Evolutionary conservation across 1,140 invertebrate genomes (phyloP).

Genomic region (Belonocnema kinseyi): DNA sequence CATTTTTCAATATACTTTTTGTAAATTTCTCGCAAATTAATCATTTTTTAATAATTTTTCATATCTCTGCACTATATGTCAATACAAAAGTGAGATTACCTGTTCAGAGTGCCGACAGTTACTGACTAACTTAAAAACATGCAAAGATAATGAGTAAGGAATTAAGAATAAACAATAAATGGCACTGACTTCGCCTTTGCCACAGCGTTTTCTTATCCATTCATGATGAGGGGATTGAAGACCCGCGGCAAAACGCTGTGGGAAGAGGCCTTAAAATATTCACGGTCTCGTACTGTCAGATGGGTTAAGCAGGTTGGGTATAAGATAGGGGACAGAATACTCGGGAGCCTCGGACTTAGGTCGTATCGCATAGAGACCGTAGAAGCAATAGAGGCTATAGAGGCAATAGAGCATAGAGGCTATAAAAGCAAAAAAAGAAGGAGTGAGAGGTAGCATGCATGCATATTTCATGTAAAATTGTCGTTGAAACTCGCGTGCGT

Average conservation of each 20-base stretch:
- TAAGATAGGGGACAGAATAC: slow-evolving; percentile 10
- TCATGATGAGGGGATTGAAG: slow-evolving; percentile 21
- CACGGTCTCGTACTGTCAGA: slow-evolving; percentile 34
- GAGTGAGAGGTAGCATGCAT: neutral
- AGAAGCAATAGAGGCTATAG: neutral
- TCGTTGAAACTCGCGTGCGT: slow-evolving; percentile 1
- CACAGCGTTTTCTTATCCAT: slow-evolving; percentile 31
- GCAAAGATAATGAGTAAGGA: slow-evolving; percentile 1
- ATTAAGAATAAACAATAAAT: slow-evolving; percentile 18
- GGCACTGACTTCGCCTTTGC: neutral
- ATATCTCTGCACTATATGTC: too few species aligned
- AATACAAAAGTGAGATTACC: too few species aligned
- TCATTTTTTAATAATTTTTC: too few species aligned
- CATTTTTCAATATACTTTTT: too few species aligned
- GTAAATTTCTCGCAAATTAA: too few species aligned
- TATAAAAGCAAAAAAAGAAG: neutral
- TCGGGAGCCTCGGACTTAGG: neutral
- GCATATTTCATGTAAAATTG: slow-evolving; percentile 7
- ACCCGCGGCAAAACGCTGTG: slow-evolving; percentile 32
- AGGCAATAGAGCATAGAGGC: neutral
- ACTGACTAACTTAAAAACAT: neutral
- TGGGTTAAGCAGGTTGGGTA: slow-evolving; percentile 33
- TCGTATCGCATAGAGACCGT: neutral
- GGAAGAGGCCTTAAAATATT: slow-evolving; percentile 46
- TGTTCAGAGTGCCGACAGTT: too few species aligned